Conservation (phyloP, 2,113 vertebrate species). For the Regulus satrapa region DNA sequence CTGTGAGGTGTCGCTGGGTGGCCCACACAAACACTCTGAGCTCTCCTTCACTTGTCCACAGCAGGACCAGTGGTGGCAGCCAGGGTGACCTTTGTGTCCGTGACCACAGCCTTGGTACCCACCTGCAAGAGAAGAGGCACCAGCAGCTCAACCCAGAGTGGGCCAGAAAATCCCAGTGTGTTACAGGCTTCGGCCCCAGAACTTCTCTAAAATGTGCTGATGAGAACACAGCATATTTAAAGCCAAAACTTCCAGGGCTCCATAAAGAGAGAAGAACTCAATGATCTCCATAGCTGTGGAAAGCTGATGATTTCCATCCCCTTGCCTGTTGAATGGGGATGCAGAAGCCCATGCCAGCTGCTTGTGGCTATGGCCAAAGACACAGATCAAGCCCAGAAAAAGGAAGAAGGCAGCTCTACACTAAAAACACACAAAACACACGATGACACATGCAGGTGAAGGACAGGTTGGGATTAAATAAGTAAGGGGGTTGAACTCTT, state of each 20-base stretch:
- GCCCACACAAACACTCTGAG: constrained; percentile 73
- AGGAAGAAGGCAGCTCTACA: neutral
- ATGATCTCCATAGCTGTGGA: neutral
- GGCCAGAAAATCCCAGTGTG: neutral
- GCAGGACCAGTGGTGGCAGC: constrained; percentile 90
- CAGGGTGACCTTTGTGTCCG: constrained; percentile 88
- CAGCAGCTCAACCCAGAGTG: neutral
- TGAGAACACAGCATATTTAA: neutral
- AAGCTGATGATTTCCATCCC: neutral
- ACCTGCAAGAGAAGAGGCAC: constrained; percentile 69
- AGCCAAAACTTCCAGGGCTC: neutral
- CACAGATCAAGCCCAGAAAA: neutral
- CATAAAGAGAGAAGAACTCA: neutral
- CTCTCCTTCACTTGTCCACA: constrained; percentile 82
- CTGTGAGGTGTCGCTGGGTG: neutral
- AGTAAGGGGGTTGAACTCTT: neutral
- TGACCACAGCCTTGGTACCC: constrained; percentile 95
- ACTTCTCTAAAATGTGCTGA: neutral
- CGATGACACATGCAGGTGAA: neutral
- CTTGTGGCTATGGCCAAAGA: neutral
- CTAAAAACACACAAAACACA: neutral
- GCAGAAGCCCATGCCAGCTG: neutral
- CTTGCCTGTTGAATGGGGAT: neutral
- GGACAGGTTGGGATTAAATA: neutral
- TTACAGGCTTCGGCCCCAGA: neutral